Evolutionary conservation across 2,797 vertebrate species (phyloP).

Genomic region (Lycodopsis pacificus): DNA sequence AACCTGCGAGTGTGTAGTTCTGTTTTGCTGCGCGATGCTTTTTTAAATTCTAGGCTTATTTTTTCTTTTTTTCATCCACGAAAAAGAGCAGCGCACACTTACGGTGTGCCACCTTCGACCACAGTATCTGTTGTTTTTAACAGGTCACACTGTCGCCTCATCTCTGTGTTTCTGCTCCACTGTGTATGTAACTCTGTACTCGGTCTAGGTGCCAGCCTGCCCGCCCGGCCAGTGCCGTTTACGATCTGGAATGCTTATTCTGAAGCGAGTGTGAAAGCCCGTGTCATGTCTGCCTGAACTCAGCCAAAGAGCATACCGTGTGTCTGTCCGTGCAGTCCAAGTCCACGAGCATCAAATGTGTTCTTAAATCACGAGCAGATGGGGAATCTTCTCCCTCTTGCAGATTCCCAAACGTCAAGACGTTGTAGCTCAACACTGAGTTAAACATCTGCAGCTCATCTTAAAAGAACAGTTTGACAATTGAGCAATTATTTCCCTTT

Average conservation of each 20-base stretch:
- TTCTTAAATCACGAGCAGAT: conserved; percentile 32
- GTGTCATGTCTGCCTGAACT: conserved; percentile 61
- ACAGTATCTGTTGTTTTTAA: conserved; percentile 38
- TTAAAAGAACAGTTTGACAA: conserved; percentile 8
- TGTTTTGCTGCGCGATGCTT: conserved; percentile 34
- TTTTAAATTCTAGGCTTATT: conserved; percentile 23
- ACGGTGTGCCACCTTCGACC: conserved; percentile 25
- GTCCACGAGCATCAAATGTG: conserved; percentile 29
- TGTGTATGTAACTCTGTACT: conserved; percentile 45
- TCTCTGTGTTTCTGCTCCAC: conserved; percentile 29
- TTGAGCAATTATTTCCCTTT: conserved; percentile 12
- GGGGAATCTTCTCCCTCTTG: conserved; percentile 32
- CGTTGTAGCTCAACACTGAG: conserved; percentile 9
- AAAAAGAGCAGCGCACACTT: conserved; percentile 33
- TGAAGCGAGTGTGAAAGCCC: conserved; percentile 44
- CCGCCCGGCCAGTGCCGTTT: conserved; percentile 64
- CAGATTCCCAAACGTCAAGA: conserved; percentile 28
- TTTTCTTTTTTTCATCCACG: conserved; percentile 8
- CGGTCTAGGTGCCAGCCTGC: conserved; percentile 62
- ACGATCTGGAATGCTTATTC: conserved; percentile 44
- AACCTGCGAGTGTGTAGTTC: conserved; percentile 43
- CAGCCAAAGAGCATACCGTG: conserved; percentile 77
- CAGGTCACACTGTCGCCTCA: conserved; percentile 25
- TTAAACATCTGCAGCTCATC: conserved; percentile 27
- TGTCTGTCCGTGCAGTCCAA: conserved; percentile 49